phyloP scores from a whole-genome alignment of 92 coral and sea anemone genomes.

The Plumapathes pennacea region DNA sequence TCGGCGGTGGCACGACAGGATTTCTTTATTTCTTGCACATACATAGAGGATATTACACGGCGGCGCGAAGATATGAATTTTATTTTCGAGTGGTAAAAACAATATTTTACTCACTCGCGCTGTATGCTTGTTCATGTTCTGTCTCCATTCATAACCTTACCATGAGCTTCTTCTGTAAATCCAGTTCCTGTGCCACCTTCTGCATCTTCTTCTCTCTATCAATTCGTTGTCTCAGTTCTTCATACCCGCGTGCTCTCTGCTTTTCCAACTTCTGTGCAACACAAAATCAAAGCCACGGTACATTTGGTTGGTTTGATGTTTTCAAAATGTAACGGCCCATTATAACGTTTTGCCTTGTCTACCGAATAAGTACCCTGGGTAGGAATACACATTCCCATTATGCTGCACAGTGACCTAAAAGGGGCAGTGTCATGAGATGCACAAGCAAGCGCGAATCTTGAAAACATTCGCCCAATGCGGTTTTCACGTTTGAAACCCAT shows the following conservation, averaged over 20 bases:
- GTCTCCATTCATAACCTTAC: slow-evolving; percentile 28
- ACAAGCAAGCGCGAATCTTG: too few relatives aligned
- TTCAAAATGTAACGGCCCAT: background rate
- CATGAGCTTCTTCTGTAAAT: slow-evolving; percentile 88
- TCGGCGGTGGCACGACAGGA: too few relatives aligned
- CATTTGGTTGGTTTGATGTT: background rate
- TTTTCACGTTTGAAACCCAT: too few relatives aligned
- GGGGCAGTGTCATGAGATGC: too few relatives aligned
- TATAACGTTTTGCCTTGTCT: background rate
- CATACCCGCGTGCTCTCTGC: slow-evolving; percentile 70
- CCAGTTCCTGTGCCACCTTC: slow-evolving; percentile 56
- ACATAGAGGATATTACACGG: too few relatives aligned
- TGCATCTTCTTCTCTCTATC: slow-evolving; percentile 83
- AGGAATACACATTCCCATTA: too few relatives aligned
- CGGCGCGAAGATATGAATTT: too few relatives aligned
- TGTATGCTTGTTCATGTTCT: background rate
- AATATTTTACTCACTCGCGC: too few relatives aligned
- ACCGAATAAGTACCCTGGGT: too few relatives aligned
- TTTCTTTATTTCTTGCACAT: background rate
- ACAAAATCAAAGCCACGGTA: background rate
- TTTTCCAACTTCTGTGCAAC: slow-evolving; percentile 58
- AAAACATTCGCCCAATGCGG: too few relatives aligned
- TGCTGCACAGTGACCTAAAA: too few relatives aligned
- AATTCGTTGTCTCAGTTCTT: slow-evolving; percentile 81
- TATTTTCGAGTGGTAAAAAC: too few relatives aligned